Evolutionary conservation across 1,140 invertebrate species (phyloP), one percentile per base, ranked within the genome.

Genomic region (Drosophila kurseongensis): DNA sequence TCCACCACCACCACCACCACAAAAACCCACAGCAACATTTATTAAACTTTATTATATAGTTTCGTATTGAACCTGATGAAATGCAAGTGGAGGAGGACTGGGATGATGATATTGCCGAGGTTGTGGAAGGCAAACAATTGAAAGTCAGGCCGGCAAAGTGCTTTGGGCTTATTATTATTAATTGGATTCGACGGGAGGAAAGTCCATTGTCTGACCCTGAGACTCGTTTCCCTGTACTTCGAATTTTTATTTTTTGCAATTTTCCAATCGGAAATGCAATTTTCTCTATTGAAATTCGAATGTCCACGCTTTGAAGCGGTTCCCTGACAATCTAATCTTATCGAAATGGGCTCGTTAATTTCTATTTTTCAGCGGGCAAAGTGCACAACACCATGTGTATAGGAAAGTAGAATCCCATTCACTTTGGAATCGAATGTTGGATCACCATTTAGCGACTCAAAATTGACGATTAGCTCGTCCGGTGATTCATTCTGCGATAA

Each of bases 161-260:
- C 52, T 41, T 73, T 40, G 54, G 52, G 60, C 58, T 76, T 76
- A 75, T 75, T 76, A 76, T 76, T 76, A 76, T 76, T 75, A 76
- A 76, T 76, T 76, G 73, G 73, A 76, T 76, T 76, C 44, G 72
- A 56, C 41, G 61, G 44, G 14, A 66, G 45, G 67, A 72, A 72
- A 72, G 66, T 71, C 68, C 42, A 71, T 72, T 72, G 68, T 72
- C 52, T 72, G 68, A 72, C 68, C 68, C 60, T 63, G 51, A 63
- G 29, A 55, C 60, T 35, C 16, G 16, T 27, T 55, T 36, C 55
- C 55, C 38, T 63, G 60, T 27, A 47, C 23, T 40, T 10, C 14
- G 47, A 45, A 44, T 62, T 48, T 75, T 32, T 23, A 23, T 23
- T 32, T 47, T 75, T 75, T 35, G 40, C 51, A 57, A 75, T 75